These are phyloP conservation scores for Caenorhabditis drosophilae DNA, from an alignment of 2,888 invertebrate genomes.

Conservation along the genomic window DNA sequence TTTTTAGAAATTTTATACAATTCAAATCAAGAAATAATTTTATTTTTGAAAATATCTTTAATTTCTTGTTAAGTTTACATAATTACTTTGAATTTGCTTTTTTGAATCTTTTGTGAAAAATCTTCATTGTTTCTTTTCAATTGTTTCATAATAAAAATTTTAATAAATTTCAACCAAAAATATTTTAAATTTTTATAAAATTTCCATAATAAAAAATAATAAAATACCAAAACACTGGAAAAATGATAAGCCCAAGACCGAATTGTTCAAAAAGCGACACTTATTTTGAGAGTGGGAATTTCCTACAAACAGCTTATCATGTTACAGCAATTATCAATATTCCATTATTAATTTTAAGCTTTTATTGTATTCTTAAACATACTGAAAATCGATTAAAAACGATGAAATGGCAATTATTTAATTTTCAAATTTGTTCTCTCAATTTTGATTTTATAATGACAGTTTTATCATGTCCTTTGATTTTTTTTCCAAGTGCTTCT, in stretches of 20 bases:
- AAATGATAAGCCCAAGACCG: background rate
- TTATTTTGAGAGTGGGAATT: conserved; percentile 11
- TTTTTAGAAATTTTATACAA: too few species aligned
- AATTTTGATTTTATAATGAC: conserved; percentile 22
- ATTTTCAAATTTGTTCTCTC: conserved; percentile 7
- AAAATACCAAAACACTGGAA: background rate
- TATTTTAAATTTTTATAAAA: background rate
- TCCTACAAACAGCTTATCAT: conserved; percentile 19
- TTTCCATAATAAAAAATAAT: background rate
- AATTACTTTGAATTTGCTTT: too few species aligned
- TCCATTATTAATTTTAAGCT: conserved; percentile 17
- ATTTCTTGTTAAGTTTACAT: too few species aligned
- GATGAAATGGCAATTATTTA: conserved; percentile 9
- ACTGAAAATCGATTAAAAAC: conserved; percentile 13
- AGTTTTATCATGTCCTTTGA: conserved; percentile 5
- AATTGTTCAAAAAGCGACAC: conserved; percentile 7
- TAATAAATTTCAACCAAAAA: background rate
- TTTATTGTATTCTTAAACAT: conserved; percentile 6
- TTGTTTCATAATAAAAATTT: background rate
- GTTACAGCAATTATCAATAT: conserved; percentile 11
- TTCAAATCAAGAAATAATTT: too few species aligned
- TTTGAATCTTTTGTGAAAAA: too few species aligned
- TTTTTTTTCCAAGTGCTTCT: conserved; percentile 16
- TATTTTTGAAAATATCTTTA: too few species aligned
- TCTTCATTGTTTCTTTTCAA: background rate